Evolutionary conservation across 1,140 invertebrate genomes (phyloP), one percentile per base, ranked within the genome.

Genomic region (Drosophila tropicalis): DNA sequence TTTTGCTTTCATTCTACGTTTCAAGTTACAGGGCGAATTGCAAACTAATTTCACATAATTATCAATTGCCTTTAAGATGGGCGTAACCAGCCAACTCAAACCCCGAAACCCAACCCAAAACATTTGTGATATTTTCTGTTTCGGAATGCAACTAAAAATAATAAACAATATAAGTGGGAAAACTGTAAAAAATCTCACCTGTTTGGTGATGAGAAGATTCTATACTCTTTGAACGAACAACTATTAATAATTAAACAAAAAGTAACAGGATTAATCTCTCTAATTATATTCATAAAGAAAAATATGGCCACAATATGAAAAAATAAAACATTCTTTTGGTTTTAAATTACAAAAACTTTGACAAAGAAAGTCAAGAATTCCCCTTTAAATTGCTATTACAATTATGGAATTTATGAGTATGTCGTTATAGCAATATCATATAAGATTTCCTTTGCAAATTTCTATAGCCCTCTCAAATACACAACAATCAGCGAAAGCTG

Each of bases 11-110:
- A 44, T 73, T 60, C 29, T 41, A 29, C 69, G 54, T 19, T 25
- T 71, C 5, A 70, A 76, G 65, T 70, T 76, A 70, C 74, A 76
- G 74, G 74, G 67, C 73, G 36, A 66, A 71, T 77, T 77, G 67
- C 67, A 13, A 71, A 77, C 77, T 70, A 77, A 70, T 77, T 77
- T 70, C 74, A 62, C 61, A 76, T 77, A 56, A 70, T 55, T 65
- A 39, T 25, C 54, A 69, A 56, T 64, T 44, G 41, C 55, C 72
- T 39, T 7, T 64, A 70, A 71, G 44, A 51, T 51, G 74, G 74
- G 72, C 74, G 74, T 69, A 76, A 15, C 72, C 19, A 47, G 40
- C 29, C 41, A 22, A 3, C 10, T 44, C 63, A 19, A 41, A 22
- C 9, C 10, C 55, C 63, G 54, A 22, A 44, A 22, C 4, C 10